Evolutionary conservation across 2,888 invertebrate species (phyloP), one percentile per base, ranked within the genome.

Genomic region (Caenorhabditis sinica): DNA sequence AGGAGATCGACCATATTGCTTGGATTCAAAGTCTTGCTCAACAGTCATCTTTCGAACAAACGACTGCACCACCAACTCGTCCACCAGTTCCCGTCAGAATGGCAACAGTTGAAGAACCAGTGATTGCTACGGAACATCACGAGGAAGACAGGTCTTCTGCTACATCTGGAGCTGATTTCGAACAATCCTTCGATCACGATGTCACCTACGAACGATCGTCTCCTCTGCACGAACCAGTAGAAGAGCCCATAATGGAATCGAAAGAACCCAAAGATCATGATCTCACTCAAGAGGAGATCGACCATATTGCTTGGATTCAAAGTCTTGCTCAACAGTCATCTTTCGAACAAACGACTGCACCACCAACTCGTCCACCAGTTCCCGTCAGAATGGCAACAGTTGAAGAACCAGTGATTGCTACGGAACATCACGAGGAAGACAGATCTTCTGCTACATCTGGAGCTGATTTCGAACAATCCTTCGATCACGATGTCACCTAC

Each of bases 231-330:
- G 49, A 49, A 49, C 9, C 49, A 17, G 49, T 49, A 6, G 49
- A 49, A 17, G 49, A 49, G 2, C 49, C 49, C 5, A 49, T 49
- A 6, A 17, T 49, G 49, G 49, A 49, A 6, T 6, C n/a, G n/a
- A n/a, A n/a, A n/a, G n/a, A n/a, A n/a, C n/a, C n/a, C n/a, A n/a
- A n/a, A n/a, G n/a, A n/a, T n/a, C n/a, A n/a, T 3, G 63, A 63
- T 28, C 72, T 86, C 30, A 87, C 86, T 28, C 87, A 71, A 40
- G 63, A 63, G 69, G 87, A 87, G 58, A 61, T 76, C 8, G 74
- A 73, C 25, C 85, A 85, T 53, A 85, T 85, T 30, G 81, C 75
- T 11, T 80, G 53, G 51, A 85, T 85, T 20, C 58, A 58, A 17
- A 58, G 36, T 4, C 20, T 80, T 23, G 79, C 81, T n/a, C 72